Base-by-base conservation (phyloP, 2,113 vertebrate genomes). In the Anoura caudifer region DNA sequence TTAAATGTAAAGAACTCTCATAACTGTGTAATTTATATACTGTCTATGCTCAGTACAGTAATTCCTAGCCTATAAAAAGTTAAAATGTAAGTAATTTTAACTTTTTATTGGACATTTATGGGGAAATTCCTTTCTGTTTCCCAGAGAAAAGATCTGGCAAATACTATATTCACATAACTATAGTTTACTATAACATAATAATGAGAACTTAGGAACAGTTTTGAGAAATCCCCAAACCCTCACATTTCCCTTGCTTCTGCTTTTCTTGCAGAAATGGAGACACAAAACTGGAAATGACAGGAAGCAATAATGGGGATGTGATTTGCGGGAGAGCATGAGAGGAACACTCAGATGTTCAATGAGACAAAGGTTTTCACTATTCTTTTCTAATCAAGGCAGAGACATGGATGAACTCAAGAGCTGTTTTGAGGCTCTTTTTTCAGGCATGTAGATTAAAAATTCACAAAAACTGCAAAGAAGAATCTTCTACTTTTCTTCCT, bases 211-310 rank as follows among this genome's bases (percentile, higher is more conserved):
- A 84, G 61, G 84, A 95, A 63, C 33, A 95, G 70, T 36, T 89
- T 95, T 93, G 77, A 98, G 88, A 97, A 97, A 97, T 98, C 97
- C 97, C 97, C 97, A 93, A 79, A 72, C 88, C 72, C 84, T 96
- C 67, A 65, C 20, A 92, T 56, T 56, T 90, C 52, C 90, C 70
- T 96, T 47, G 92, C 97, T 97, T 97, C 97, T 94, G 81, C 97
- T 97, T 98, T 97, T 95, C 70, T 81, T 79, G 97, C 61, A 97
- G 96, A 96, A 96, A 95, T 85, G 36, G 79, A 63, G 72, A 92
- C 65, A 54, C 52, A 36, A 95, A 94, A 93, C 91, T 94, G 85
- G 90, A 98, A 97, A 79, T 75, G 95, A 93, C 96, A 95, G 96
- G 96, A 97, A 97, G 91, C 67, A 97, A 79, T 91, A 86, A 92